These are phyloP conservation scores for Lemur catta DNA, from an alignment of 2,797 vertebrate genomes.

Conservation along the genomic window DNA sequence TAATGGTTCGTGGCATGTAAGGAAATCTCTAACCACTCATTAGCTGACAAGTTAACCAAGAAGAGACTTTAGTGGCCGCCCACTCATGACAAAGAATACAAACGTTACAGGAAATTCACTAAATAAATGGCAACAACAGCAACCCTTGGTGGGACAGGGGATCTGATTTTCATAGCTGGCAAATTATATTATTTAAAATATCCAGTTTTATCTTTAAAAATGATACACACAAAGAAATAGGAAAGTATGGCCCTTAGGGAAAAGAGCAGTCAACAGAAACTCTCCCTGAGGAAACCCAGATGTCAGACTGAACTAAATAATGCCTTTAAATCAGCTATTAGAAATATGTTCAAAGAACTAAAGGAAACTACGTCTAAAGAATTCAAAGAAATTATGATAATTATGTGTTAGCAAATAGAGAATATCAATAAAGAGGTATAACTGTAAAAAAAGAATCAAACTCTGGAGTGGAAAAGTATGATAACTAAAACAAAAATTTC, in stretches of 20 bases:
- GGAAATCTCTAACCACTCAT: background rate
- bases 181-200: background rate
- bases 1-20: rapidly evolving
- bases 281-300: background rate
- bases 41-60: background rate
- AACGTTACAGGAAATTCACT: background rate
- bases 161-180: background rate
- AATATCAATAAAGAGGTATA: background rate
- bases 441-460: background rate
- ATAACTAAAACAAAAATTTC: background rate
- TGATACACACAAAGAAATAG: background rate
- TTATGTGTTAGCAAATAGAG: background rate
- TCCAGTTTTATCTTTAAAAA: background rate
- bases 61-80: background rate
- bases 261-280: background rate
- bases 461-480: background rate
- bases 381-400: background rate
- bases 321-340: background rate
- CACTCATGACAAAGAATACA: background rate
- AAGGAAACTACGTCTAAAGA: background rate
- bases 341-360: background rate
- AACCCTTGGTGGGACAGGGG: background rate
- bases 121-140: background rate
- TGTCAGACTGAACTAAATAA: background rate
- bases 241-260: background rate